Base-by-base conservation (phyloP, 1,140 invertebrate genomes). In the Anastrepha ludens region DNA sequence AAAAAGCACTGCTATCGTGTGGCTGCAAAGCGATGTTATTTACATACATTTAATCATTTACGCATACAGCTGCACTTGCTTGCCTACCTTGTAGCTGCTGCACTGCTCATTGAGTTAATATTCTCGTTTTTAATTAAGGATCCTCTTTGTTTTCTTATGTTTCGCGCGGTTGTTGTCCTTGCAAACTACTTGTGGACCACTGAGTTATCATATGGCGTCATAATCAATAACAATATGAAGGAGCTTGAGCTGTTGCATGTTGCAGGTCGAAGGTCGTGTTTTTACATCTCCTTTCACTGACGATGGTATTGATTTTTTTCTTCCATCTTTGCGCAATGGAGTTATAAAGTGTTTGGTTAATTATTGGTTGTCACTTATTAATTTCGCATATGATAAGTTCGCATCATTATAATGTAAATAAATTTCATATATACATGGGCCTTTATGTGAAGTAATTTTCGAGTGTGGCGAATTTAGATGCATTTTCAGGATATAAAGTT, bases 321-420 rank as follows among this genome's bases (percentile, higher is more conserved):
- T 74, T 74, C 13, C 70, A 3, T 74, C 17, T 8, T 44, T 74
- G 11, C 70, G 13, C 74, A 29, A 29, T 20, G 41, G 47, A 17
- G n/a, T 81, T 47, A 81, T 81, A 55, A 55, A 58, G 74, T 55
- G 74, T 81, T 55, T 55, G 74, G 74, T 81, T 81, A 81, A 81
- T 81, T 81, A 47, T 55, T 81, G 74, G 74, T 47, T 20, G 44
- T 81, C 74, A 81, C 74, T 81, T 81, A 81, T 81, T 81, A 81
- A 81, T 47, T 81, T 81, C 74, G 17, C 74, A 81, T 81, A 20
- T 81, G 44, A 55, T 41, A 55, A 81, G 17, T 81, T 5, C 47
- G 74, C 74, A 55, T n/a, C 47, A 7, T 81, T 81, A 9, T 29
- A 55, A 11, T 55, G 50, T 55, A 2, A 29, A 29, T 29, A 29